Conservation (phyloP, 2,888 invertebrate species). For the Hanleya hanleyi region DNA sequence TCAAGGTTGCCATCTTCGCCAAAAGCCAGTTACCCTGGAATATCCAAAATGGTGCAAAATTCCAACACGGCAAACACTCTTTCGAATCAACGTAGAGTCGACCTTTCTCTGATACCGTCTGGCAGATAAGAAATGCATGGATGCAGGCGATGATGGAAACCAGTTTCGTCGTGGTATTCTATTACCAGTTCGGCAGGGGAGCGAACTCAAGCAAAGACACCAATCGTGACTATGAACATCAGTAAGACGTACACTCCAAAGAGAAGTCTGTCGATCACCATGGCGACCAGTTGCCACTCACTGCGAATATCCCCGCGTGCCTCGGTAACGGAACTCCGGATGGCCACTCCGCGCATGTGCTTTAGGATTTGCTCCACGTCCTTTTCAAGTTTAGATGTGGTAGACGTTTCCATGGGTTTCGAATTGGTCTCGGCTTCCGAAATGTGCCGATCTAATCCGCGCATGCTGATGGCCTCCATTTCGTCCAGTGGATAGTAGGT, state of each 20-base stretch:
- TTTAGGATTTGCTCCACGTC: slow-evolving; percentile 58
- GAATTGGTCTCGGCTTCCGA: slow-evolving; percentile 16
- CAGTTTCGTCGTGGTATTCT: no score
- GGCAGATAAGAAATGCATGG: no score
- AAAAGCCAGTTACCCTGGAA: no score
- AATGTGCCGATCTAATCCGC: slow-evolving; percentile 50
- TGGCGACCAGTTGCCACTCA: slow-evolving; percentile 66
- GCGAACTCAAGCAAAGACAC: slow-evolving; percentile 49
- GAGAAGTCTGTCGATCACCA: slow-evolving; percentile 67
- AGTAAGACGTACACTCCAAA: slow-evolving; percentile 57
- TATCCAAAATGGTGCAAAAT: no score
- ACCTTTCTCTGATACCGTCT: no score
- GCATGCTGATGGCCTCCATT: slow-evolving; percentile 54
- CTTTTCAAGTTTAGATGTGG: slow-evolving; percentile 46
- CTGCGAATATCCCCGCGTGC: slow-evolving; percentile 47
- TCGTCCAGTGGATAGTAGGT: slow-evolving; percentile 61
- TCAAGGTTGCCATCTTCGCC: no score
- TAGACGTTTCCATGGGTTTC: background rate
- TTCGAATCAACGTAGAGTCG: no score
- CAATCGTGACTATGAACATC: slow-evolving; percentile 57
- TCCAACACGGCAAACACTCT: no score
- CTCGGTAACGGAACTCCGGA: slow-evolving; percentile 45
- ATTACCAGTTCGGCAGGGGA: no score
- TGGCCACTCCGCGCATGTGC: slow-evolving; percentile 50
- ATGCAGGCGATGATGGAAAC: no score